Evolutionary conservation across 2,888 invertebrate genomes (phyloP), one percentile per base, ranked within the genome.

Genomic region (Limnephilus rhombicus): DNA sequence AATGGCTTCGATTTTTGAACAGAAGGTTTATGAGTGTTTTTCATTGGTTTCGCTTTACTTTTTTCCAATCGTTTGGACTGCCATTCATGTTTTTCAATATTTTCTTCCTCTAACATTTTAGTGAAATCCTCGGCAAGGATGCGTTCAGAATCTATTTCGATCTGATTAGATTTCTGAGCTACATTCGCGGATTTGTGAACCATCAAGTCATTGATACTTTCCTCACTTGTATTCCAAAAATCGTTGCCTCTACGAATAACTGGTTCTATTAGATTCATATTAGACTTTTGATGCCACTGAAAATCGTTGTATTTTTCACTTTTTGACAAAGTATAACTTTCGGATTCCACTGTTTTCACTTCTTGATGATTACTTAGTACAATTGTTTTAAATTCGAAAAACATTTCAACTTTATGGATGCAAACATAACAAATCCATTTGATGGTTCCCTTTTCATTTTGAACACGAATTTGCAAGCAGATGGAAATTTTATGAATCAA

Each of bases 401-500:
- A 92, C 41, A 31, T 92, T 88, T 91, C 90, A 31, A 91, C 29
- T 34, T 90, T 87, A 5, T 89, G 81, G 34, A 92, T 68, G 49
- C 92, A 92, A 18, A 37, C 18, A 34, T 92, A 90, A 49, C 92
- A 92, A 88, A 92, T 90, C 41, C 87, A 89, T 34, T 91, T 85
- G 37, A 53, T 15, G 11, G 80, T 29, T 11, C 37, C 80, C 5
- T 80, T 53, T 12, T 88, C 68, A 13, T 85, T 24, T 68, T 86
- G 41, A 45, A 92, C 80, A n/a, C n/a, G 90, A 31, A 93, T 86
- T 80, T 93, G 93, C 24, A 93, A 86, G 41, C 93, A 93, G 11
- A 37, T 29, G 0, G 82, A 37, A 34, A 93, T 93, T 85, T 93
- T 93, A 68, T 90, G 85, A 82, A 37, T 24, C n/a, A 93, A 53